These are phyloP conservation scores for Myzus persicae DNA, from an alignment of 1,140 invertebrate genomes.

Conservation along the genomic window DNA sequence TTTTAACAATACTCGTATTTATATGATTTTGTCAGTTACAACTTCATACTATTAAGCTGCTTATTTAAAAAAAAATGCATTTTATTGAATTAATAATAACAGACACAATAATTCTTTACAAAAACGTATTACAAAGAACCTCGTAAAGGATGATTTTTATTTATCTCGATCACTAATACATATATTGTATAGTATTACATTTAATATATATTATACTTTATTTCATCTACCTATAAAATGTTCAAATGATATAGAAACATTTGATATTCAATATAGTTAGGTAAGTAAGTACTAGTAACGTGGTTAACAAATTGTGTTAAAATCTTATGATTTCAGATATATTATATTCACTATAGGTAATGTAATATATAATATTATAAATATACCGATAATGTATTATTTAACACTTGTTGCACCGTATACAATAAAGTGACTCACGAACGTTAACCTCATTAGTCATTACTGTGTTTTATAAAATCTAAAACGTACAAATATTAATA, in stretches of 20 bases:
- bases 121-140: background rate
- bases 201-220: background rate
- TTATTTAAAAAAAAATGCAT: background rate
- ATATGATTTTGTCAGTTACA: background rate
- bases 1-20: background rate
- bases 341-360: background rate
- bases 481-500: background rate
- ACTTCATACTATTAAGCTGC: background rate
- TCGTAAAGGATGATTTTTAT: background rate
- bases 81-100: background rate
- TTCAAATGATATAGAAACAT: background rate
- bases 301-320: background rate
- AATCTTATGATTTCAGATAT: background rate
- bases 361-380: background rate
- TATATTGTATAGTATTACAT: background rate
- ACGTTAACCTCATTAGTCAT: background rate
- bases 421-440: background rate
- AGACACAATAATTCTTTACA: background rate
- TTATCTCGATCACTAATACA: background rate
- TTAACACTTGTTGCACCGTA: background rate
- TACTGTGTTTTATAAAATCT: background rate
- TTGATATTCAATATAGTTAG: background rate
- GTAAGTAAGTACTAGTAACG: background rate
- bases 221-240: background rate
- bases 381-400: background rate